Percentiles rank a stretch among this genome's conserved stretches.
These are phyloP conservation scores for Linepithema humile DNA, from an alignment of 1,140 invertebrate genomes.

Conservation along the genomic window DNA sequence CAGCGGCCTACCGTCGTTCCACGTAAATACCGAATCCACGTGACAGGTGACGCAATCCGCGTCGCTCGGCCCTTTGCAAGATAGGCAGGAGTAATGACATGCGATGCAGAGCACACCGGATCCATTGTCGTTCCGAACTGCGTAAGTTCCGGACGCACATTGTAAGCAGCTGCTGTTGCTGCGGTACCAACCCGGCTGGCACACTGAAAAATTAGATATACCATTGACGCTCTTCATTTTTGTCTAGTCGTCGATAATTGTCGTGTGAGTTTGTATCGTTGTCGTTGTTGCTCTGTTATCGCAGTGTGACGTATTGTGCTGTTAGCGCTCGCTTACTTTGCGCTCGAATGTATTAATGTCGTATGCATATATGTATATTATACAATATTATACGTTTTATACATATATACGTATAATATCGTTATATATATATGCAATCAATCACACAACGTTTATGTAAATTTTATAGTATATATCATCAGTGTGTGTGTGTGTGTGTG, in stretches of 20 bases:
- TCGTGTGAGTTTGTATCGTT: not conserved
- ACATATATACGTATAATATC: too few species aligned
- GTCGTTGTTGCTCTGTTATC: not conserved
- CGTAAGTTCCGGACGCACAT: slow-evolving; percentile 64
- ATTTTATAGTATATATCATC: too few species aligned
- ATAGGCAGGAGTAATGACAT: slow-evolving; percentile 75
- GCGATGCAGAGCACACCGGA: slow-evolving; percentile 48
- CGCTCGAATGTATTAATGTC: too few species aligned
- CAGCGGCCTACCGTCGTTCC: slow-evolving; percentile 43
- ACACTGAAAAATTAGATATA: slow-evolving; percentile 72
- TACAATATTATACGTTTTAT: too few species aligned
- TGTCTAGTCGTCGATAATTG: not conserved
- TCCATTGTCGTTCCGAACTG: slow-evolving; percentile 2
- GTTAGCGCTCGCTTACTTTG: not conserved
- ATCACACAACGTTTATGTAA: too few species aligned
- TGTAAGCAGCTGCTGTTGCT: slow-evolving; percentile 51
- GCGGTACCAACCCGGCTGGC: slow-evolving; percentile 58
- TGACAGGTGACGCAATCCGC: slow-evolving; percentile 73
- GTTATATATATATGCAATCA: too few species aligned
- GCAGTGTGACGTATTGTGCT: not conserved
- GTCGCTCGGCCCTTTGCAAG: slow-evolving; percentile 71
- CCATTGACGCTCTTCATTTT: slow-evolving; percentile 39
- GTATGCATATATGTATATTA: too few species aligned
- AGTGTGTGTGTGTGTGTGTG: too few species aligned
- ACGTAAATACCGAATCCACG: slow-evolving; percentile 60